Evolutionary conservation across 2,797 vertebrate genomes (phyloP).

Genomic region (Characodon lateralis): DNA sequence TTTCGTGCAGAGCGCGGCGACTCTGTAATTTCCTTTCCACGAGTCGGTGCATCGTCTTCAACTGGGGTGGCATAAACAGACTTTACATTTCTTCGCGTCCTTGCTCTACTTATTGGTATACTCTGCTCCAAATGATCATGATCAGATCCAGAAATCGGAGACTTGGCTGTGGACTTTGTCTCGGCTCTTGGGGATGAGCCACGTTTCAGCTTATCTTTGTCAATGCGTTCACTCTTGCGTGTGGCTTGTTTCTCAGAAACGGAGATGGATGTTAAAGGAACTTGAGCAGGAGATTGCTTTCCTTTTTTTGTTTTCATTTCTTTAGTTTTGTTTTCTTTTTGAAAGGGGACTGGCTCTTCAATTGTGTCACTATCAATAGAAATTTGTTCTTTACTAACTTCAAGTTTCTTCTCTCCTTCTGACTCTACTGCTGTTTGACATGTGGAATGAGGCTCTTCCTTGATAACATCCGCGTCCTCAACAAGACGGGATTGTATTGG

Average conservation of each 20-base stretch:
- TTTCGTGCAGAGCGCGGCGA: constrained; percentile 89
- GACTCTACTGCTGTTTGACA: constrained; percentile 54
- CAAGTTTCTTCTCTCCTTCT: constrained; percentile 69
- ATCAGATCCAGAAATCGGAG: constrained; percentile 87
- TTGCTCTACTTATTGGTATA: constrained; percentile 84
- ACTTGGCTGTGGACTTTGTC: constrained; percentile 86
- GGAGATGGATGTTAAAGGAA: constrained; percentile 60
- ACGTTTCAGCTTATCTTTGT: constrained; percentile 93
- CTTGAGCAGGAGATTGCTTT: constrained; percentile 80
- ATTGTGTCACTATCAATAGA: constrained; percentile 75
- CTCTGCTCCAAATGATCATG: constrained; percentile 85
- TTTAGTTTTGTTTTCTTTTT: constrained; percentile 79
- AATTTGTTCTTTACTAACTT: constrained; percentile 61
- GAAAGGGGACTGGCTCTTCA: constrained; percentile 80
- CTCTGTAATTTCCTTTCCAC: constrained; percentile 86
- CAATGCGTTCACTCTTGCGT: constrained; percentile 95
- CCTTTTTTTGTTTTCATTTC: constrained; percentile 89
- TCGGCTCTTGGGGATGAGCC: constrained; percentile 93
- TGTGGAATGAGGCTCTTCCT: constrained; percentile 69
- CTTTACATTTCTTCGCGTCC: constrained; percentile 91
- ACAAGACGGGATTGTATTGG: constrained; percentile 57
- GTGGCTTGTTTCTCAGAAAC: constrained; percentile 89
- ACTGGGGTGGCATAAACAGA: constrained; percentile 93
- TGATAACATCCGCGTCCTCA: constrained; percentile 53
- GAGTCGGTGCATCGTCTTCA: constrained; percentile 84